phyloP scores from a whole-genome alignment of 2,888 invertebrate genomes.

The Tetheella fluctuosa region DNA sequence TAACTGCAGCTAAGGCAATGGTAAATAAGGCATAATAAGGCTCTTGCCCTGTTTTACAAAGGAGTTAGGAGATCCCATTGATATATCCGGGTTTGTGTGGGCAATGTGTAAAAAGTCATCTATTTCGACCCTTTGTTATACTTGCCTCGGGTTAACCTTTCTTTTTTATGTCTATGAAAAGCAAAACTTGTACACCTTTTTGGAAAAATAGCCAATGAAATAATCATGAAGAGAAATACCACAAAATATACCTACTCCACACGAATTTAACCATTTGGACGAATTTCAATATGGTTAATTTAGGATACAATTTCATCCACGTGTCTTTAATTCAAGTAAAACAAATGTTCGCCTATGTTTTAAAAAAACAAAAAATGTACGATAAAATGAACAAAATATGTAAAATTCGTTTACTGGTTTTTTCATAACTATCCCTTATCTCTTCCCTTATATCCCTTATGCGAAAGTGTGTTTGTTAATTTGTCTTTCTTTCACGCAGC shows the following conservation, averaged over 20 bases:
- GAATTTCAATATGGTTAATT: too few species aligned
- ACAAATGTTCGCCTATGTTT: too few species aligned
- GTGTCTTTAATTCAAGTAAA: too few species aligned
- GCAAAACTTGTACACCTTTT: background rate
- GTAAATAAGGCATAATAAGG: too few species aligned
- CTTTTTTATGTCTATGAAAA: slow-evolving; percentile 1
- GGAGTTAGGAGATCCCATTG: background rate
- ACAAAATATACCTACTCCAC: background rate
- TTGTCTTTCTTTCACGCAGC: too few species aligned
- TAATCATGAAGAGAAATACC: background rate
- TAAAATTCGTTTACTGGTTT: too few species aligned
- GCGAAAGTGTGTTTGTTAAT: too few species aligned
- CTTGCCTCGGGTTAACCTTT: background rate
- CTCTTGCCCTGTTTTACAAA: background rate
- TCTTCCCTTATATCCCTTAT: too few species aligned
- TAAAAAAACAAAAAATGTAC: too few species aligned
- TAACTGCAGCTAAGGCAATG: background rate
- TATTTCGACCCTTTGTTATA: background rate
- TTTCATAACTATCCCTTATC: too few species aligned
- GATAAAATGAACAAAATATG: too few species aligned
- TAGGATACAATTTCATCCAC: too few species aligned
- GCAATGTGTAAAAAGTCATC: background rate
- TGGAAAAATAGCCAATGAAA: background rate
- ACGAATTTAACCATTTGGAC: background rate
- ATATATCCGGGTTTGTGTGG: background rate